These are phyloP conservation scores for Cacatua alba DNA, from an alignment of 2,113 vertebrate genomes.

Conservation along the genomic window DNA sequence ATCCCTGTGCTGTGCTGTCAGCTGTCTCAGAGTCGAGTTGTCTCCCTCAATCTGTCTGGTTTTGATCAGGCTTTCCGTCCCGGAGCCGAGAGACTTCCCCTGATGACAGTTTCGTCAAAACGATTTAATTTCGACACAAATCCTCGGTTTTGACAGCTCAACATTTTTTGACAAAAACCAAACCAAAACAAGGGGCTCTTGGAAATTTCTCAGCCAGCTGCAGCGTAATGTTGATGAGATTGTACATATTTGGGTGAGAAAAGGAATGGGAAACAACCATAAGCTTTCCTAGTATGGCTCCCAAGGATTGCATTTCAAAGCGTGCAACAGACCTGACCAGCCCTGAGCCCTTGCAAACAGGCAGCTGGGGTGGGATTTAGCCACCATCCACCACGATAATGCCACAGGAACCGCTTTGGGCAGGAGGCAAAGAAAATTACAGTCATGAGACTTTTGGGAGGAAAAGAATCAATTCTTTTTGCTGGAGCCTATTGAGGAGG, in stretches of 20 bases:
- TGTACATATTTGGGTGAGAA: conserved; percentile 61
- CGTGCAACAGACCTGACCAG: background rate
- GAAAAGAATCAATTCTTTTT: background rate
- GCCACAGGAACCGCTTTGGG: background rate
- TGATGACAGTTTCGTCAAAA: conserved; percentile 63
- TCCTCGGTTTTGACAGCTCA: conserved; percentile 49
- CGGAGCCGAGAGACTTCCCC: conserved; percentile 33
- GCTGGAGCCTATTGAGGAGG: background rate
- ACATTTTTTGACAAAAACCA: conserved; percentile 58
- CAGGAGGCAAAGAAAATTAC: background rate
- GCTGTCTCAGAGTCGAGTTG: background rate
- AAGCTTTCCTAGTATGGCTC: conserved; percentile 1
- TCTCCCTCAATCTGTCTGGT: conserved; percentile 27
- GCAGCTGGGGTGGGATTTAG: background rate
- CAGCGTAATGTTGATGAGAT: conserved; percentile 32
- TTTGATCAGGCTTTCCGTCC: conserved; percentile 58
- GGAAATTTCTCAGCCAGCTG: conserved; percentile 58
- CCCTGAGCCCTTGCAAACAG: rapidly evolving
- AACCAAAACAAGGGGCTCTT: conserved; percentile 57
- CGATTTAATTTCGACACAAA: conserved; percentile 41
- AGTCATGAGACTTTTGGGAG: background rate
- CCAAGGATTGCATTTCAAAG: conserved; percentile 3
- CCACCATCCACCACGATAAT: background rate
- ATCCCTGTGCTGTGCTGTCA: background rate
- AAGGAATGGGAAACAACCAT: conserved; percentile 33